Percentiles rank a stretch among this genome's conserved stretches.
Evolutionary conservation across 2,888 invertebrate genomes (phyloP).

Genomic region (Mesochorus sp.): DNA sequence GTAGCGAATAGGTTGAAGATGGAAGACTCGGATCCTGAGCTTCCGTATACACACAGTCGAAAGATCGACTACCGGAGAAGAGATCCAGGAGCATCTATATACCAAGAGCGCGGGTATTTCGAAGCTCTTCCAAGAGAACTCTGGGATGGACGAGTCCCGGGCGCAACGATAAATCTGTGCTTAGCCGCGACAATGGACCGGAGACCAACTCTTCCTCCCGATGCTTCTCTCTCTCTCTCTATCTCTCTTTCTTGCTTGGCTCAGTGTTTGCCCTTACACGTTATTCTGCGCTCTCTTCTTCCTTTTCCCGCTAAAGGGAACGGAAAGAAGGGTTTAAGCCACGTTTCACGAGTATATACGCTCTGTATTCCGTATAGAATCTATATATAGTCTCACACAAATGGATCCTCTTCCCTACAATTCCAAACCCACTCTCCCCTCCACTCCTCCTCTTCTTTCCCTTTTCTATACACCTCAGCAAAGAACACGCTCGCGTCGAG

Average conservation of each 20-base stretch:
- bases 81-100: conserved; percentile 34
- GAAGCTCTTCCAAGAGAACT: conserved; percentile 53
- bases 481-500: conserved; percentile 44
- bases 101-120: conserved; percentile 43
- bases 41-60: conserved; percentile 18
- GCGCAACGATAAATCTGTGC: conserved; percentile 78
- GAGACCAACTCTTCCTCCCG: conserved; percentile 34
- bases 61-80: conserved; percentile 59
- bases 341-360: conserved; percentile 71
- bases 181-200: conserved; percentile 77
- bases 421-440: conserved; percentile 58
- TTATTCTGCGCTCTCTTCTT: too few relatives aligned
- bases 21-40: conserved; percentile 43
- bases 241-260: not conserved
- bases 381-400: conserved; percentile 69
- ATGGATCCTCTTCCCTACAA: conserved; percentile 74
- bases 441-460: conserved; percentile 33
- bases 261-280: too few relatives aligned
- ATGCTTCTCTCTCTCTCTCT: conserved; percentile 1
- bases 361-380: conserved; percentile 53
- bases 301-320: conserved; percentile 60
- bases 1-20: conserved; percentile 50
- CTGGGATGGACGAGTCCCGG: conserved; percentile 67
- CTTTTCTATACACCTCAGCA: conserved; percentile 18
- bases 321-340: conserved; percentile 78